Conservation (phyloP, 2,888 invertebrate genomes). For the Metalampra italica region DNA sequence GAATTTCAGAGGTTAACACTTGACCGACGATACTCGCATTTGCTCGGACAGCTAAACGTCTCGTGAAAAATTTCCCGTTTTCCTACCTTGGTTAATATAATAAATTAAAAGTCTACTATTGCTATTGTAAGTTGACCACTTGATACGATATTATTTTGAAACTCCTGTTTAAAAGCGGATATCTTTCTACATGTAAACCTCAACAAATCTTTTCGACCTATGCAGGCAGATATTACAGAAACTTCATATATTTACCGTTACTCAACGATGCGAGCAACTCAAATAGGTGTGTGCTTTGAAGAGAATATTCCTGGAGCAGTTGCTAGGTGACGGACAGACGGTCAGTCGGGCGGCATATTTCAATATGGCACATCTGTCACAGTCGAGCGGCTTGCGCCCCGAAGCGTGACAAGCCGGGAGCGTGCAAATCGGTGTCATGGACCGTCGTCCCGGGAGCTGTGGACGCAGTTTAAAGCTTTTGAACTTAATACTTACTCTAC, state of each 20-base stretch:
- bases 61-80: too few species aligned
- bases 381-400: slow-evolving; percentile 39
- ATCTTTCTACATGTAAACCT: too few species aligned
- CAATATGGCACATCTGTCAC: slow-evolving; percentile 65
- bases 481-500: background rate
- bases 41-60: too few species aligned
- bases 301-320: slow-evolving; percentile 55
- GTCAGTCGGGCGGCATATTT: slow-evolving; percentile 58
- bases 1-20: too few species aligned
- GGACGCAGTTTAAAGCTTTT: background rate
- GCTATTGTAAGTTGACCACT: too few species aligned
- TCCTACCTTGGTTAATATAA: too few species aligned
- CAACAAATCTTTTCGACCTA: slow-evolving; percentile 13
- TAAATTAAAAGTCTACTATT: too few species aligned
- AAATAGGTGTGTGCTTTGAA: slow-evolving; percentile 57
- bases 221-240: slow-evolving; percentile 37
- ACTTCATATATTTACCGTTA: slow-evolving; percentile 48
- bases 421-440: slow-evolving; percentile 52
- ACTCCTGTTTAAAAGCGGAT: too few species aligned
- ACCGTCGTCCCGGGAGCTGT: slow-evolving; percentile 16
- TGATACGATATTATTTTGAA: too few species aligned
- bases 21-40: too few species aligned
- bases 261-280: slow-evolving; percentile 51
- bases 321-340: slow-evolving; percentile 51
- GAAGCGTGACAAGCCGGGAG: slow-evolving; percentile 48